Evolutionary conservation across 2,888 invertebrate genomes (phyloP).

Genomic region (Drosophila hawaiiensis): DNA sequence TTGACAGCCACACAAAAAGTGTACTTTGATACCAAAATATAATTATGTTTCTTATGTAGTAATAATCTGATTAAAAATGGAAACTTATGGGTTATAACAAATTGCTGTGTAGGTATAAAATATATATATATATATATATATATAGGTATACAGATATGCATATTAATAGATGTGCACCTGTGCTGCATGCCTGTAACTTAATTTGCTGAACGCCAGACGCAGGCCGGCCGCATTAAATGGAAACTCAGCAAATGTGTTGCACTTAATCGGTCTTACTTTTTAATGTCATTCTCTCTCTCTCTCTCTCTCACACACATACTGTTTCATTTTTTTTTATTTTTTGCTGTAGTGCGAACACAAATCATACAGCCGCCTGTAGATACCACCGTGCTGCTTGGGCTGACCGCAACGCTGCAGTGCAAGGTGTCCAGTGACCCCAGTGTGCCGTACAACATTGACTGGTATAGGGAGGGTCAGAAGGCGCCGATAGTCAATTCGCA

Average conservation of each 20-base stretch:
- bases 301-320: not conserved
- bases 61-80: no score
- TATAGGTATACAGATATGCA: not conserved
- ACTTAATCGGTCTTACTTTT: slow-evolving; percentile 56
- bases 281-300: slow-evolving; percentile 28
- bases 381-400: slow-evolving; percentile 95
- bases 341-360: slow-evolving; percentile 92
- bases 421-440: slow-evolving; percentile 96
- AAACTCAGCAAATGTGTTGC: slow-evolving; percentile 16
- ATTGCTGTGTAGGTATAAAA: not conserved
- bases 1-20: not conserved
- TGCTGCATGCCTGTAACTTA: slow-evolving; percentile 51
- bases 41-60: not conserved
- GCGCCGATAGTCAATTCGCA: slow-evolving; percentile 89
- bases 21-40: not conserved
- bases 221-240: slow-evolving; percentile 1
- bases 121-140: not conserved
- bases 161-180: not conserved
- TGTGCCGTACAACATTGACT: slow-evolving; percentile 93
- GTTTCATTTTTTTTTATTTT: not conserved
- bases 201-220: slow-evolving; percentile 39
- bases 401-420: slow-evolving; percentile 97
- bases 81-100: not conserved
- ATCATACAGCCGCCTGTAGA: slow-evolving; percentile 97
- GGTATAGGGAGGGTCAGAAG: slow-evolving; percentile 93